These are phyloP conservation scores for Drosophila kanapiae DNA, from an alignment of 1,140 invertebrate genomes.

Conservation along the genomic window DNA sequence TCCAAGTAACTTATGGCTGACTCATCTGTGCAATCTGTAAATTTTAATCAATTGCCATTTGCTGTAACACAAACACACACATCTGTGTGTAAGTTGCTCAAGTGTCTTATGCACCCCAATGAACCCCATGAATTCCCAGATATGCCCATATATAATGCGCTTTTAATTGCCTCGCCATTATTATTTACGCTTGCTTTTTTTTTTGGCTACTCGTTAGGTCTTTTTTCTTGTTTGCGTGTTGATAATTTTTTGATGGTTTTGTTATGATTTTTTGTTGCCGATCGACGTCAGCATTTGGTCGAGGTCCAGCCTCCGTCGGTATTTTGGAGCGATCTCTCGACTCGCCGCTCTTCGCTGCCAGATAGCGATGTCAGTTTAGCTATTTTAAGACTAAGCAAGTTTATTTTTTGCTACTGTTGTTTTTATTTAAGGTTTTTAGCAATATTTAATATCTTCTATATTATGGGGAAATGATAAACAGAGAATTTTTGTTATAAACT, in stretches of 20 bases:
- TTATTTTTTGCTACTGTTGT: no score
- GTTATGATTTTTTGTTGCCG: slow-evolving; percentile 46
- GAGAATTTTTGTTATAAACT: neutral
- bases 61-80: neutral
- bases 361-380: slow-evolving; percentile 7
- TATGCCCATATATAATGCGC: slow-evolving; percentile 30
- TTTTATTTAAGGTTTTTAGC: no score
- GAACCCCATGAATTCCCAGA: slow-evolving; percentile 4
- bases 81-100: neutral
- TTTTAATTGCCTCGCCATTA: slow-evolving; percentile 44
- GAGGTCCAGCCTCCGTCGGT: slow-evolving; percentile 38
- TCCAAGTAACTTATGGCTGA: neutral
- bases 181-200: slow-evolving; percentile 18
- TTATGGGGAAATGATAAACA: neutral
- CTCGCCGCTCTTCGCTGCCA: neutral
- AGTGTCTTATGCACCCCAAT: slow-evolving; percentile 8
- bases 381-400: neutral
- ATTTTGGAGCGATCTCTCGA: slow-evolving; percentile 4
- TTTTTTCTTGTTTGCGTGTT: neutral
- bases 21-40: slow-evolving; percentile 9
- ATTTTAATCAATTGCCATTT: slow-evolving; percentile 9
- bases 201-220: slow-evolving; percentile 1
- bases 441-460: no score
- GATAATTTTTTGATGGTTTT: slow-evolving; percentile 55
- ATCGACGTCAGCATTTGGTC: slow-evolving; percentile 29